These are phyloP conservation scores for Tragelaphus eurycerus DNA, from an alignment of 2,797 vertebrate genomes.

Conservation along the genomic window DNA sequence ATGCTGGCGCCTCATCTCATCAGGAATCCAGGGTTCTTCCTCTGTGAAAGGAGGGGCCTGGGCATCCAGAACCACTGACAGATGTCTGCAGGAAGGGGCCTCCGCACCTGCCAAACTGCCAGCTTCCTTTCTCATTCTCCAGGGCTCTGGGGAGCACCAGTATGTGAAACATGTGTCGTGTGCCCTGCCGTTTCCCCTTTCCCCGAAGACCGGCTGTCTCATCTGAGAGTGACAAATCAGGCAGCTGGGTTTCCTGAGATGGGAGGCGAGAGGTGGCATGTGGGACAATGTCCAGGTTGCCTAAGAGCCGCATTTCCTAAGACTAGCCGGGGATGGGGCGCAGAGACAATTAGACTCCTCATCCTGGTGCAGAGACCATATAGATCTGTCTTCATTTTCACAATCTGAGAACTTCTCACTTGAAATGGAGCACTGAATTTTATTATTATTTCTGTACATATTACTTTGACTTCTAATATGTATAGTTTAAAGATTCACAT, in stretches of 20 bases:
- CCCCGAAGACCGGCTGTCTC: slow-evolving; percentile 54
- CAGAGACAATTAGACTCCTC: background rate
- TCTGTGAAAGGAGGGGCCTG: background rate
- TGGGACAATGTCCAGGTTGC: background rate
- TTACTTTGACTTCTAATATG: background rate
- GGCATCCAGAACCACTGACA: slow-evolving; percentile 40
- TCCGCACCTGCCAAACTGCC: slow-evolving; percentile 79
- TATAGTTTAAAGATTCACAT: background rate
- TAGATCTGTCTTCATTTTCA: background rate
- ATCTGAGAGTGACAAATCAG: slow-evolving; percentile 34
- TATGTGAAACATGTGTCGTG: slow-evolving; percentile 67
- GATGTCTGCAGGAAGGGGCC: slow-evolving; percentile 65
- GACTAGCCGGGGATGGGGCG: accelerated
- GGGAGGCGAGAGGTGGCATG: slow-evolving; percentile 37
- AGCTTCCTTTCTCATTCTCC: slow-evolving; percentile 76
- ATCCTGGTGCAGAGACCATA: background rate
- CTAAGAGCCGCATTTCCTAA: background rate
- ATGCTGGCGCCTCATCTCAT: background rate
- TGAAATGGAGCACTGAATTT: background rate
- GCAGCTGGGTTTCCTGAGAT: background rate
- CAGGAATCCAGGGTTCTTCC: slow-evolving; percentile 17
- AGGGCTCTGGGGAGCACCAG: slow-evolving; percentile 66
- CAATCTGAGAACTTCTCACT: background rate
- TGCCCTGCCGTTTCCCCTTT: slow-evolving; percentile 68
- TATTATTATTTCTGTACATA: background rate